Conservation (phyloP, 2,113 vertebrate species). For the Peromyscus polionotus region DNA sequence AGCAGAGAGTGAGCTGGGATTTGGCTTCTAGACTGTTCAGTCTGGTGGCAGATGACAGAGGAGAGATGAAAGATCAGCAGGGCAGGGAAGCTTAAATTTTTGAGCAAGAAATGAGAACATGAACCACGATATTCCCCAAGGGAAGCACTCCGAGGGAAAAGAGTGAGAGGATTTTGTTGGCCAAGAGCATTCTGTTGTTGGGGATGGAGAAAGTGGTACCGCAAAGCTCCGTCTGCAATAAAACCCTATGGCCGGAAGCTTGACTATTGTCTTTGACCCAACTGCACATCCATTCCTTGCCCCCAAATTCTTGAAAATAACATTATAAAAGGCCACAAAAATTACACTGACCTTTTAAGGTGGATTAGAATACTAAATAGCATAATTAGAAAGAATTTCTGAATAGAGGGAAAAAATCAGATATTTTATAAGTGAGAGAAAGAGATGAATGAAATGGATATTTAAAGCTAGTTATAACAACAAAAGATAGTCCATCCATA, state of each 20-base stretch:
- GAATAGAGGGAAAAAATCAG: slow-evolving; percentile 19
- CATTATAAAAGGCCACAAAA: slow-evolving; percentile 6
- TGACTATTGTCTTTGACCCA: not conserved
- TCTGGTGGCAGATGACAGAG: not conserved
- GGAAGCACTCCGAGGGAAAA: not conserved
- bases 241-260: not conserved
- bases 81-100: not conserved
- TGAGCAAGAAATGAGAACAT: not conserved
- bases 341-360: not conserved
- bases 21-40: slow-evolving; percentile 12
- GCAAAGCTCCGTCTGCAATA: not conserved
- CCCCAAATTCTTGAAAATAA: not conserved
- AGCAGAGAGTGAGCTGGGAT: not conserved
- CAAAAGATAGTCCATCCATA: slow-evolving; percentile 23
- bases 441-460: not conserved
- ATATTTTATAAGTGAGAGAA: slow-evolving; percentile 13
- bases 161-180: not conserved
- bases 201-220: not conserved
- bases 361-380: not conserved
- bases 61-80: not conserved
- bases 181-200: not conserved
- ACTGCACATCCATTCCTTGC: not conserved
- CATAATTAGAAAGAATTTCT: slow-evolving; percentile 48
- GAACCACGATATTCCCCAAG: not conserved
- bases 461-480: slow-evolving; percentile 12